Evolutionary conservation across 1,140 invertebrate species (phyloP).

Genomic region (Halesus radiatus): DNA sequence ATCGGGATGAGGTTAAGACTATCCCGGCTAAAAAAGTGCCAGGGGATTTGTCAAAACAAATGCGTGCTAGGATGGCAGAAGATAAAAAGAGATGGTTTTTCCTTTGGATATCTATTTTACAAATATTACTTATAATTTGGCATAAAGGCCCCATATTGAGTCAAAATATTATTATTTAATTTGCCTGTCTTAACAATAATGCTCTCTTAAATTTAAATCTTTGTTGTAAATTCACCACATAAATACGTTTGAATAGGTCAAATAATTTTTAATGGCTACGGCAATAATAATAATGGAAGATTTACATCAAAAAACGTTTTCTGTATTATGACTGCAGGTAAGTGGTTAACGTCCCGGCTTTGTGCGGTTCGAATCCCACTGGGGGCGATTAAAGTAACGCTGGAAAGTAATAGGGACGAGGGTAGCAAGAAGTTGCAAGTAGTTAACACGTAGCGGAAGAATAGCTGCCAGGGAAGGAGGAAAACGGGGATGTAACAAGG

Average conservation of each 20-base stretch:
- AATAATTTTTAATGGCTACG: constrained; percentile 2
- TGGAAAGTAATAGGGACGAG: constrained; percentile 65
- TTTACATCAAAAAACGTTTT: constrained; percentile 44
- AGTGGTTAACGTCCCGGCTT: constrained; percentile 49
- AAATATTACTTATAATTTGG: background rate
- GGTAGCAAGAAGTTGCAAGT: constrained; percentile 60
- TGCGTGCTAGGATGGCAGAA: constrained; percentile 35
- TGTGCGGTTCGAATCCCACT: constrained; percentile 56
- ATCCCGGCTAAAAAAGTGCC: constrained; percentile 31
- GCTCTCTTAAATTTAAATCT: too few species aligned
- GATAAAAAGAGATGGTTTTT: constrained; percentile 40
- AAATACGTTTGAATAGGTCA: background rate
- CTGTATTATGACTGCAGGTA: constrained; percentile 49
- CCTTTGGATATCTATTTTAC: background rate
- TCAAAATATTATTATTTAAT: too few species aligned
- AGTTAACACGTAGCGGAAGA: constrained; percentile 68
- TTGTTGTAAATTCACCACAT: background rate
- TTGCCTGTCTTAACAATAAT: too few species aligned
- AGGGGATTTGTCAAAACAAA: constrained; percentile 57
- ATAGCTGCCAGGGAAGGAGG: constrained; percentile 62
- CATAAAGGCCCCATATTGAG: background rate
- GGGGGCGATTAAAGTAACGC: constrained; percentile 67
- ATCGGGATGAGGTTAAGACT: background rate
- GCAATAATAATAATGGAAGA: constrained; percentile 26
- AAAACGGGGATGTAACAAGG: too few species aligned